A percentile compares a stretch with the other conserved stretches of the same genome.
phyloP scores from a whole-genome alignment of 1,140 invertebrate species.

The Calosoma granatense region DNA sequence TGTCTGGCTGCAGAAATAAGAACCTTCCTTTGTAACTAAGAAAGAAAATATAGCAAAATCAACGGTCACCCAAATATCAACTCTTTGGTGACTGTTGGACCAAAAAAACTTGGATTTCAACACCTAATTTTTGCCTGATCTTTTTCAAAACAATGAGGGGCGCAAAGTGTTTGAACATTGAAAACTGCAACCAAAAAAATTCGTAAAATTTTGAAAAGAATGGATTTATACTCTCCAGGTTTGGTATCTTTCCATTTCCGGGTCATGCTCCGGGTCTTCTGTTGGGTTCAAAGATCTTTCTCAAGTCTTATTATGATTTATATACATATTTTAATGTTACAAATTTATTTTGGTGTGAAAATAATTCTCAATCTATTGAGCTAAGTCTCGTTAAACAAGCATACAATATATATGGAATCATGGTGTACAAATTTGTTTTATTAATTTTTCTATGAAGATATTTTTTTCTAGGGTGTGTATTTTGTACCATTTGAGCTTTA shows the following conservation, averaged over 20 bases:
- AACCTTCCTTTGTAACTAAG: slow-evolving; percentile 30
- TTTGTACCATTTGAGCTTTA: slow-evolving; percentile 8
- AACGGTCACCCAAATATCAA: slow-evolving; percentile 20
- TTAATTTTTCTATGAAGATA: neutral
- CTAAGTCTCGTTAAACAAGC: neutral
- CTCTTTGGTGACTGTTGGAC: slow-evolving; percentile 22
- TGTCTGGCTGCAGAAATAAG: slow-evolving; percentile 30
- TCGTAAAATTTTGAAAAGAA: slow-evolving; percentile 27
- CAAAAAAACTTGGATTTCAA: slow-evolving; percentile 30
- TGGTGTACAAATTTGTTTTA: slow-evolving; percentile 1
- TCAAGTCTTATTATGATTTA: slow-evolving; percentile 11
- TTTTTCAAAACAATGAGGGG: neutral
- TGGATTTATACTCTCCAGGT: slow-evolving; percentile 23
- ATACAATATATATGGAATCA: neutral
- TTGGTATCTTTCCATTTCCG: slow-evolving; percentile 1
- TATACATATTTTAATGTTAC: slow-evolving; percentile 14
- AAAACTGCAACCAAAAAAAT: slow-evolving; percentile 31
- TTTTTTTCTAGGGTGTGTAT: slow-evolving; percentile 1
- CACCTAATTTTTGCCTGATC: slow-evolving; percentile 24
- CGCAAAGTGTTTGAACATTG: slow-evolving; percentile 21
- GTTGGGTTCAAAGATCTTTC: slow-evolving; percentile 13
- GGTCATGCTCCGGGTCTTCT: slow-evolving; percentile 7
- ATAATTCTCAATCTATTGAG: neutral
- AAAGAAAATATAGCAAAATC: slow-evolving; percentile 26
- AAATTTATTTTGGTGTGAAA: neutral